phyloP scores from a whole-genome alignment of 2,888 invertebrate species.

The Synergus umbraculus region DNA sequence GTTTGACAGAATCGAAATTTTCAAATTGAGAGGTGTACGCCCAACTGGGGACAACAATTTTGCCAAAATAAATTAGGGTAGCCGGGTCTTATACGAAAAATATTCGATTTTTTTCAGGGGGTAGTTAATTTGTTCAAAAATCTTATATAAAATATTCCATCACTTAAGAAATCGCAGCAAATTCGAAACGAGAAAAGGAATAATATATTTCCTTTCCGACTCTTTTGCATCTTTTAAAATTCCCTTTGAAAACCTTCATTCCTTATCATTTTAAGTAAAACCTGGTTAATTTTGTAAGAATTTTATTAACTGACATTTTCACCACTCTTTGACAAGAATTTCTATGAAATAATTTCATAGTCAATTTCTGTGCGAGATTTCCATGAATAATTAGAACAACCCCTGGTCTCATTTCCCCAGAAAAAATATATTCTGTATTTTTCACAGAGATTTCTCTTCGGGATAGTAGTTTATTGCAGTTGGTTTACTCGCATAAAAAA shows the following conservation, averaged over 20 bases:
- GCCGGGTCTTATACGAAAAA: not conserved
- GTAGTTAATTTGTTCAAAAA: too few species aligned
- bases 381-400: slow-evolving; percentile 20
- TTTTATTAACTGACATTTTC: not conserved
- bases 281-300: not conserved
- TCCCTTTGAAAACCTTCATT: not conserved
- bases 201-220: not conserved
- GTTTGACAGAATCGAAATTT: slow-evolving; percentile 42
- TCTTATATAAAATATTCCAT: not conserved
- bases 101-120: too few species aligned
- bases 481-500: slow-evolving; percentile 37
- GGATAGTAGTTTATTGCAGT: slow-evolving; percentile 18
- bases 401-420: not conserved
- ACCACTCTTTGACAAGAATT: not conserved
- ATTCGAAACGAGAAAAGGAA: not conserved
- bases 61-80: not conserved
- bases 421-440: not conserved
- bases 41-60: not conserved
- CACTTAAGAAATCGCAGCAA: not conserved
- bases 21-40: slow-evolving; percentile 41
- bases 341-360: slow-evolving; percentile 11
- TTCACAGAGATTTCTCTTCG: slow-evolving; percentile 13
- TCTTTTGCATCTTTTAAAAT: not conserved
- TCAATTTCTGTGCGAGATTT: slow-evolving; percentile 10
- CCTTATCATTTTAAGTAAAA: not conserved